A percentile compares a stretch with the other conserved stretches of the same genome.
Evolutionary conservation across 2,797 vertebrate species (phyloP).

Genomic region (Catamblyrhynchus diadema): DNA sequence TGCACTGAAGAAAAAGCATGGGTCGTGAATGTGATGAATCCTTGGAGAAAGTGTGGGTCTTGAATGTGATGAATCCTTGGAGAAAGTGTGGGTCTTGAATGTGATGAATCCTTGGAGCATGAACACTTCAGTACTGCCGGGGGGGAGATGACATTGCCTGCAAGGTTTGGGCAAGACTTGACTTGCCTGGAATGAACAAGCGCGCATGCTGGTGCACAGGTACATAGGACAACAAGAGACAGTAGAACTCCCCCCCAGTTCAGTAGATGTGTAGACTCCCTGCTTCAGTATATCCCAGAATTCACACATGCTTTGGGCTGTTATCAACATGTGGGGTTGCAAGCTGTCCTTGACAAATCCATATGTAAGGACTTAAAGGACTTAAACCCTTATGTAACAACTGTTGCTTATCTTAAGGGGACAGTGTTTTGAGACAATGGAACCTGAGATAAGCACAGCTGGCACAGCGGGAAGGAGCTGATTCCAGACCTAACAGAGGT

Average conservation of each 20-base stretch:
- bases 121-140: neutral
- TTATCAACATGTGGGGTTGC: rapidly evolving
- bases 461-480: neutral
- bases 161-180: neutral
- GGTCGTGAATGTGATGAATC: neutral
- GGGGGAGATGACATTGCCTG: neutral
- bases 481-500: neutral
- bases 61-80: neutral
- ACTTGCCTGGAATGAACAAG: neutral
- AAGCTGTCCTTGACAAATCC: neutral
- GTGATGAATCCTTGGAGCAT: neutral
- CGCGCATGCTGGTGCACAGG: neutral
- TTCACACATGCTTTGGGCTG: neutral
- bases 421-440: neutral
- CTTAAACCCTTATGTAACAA: neutral
- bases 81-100: neutral
- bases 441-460: neutral
- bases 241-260: neutral
- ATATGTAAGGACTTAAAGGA: neutral
- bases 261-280: neutral
- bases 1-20: neutral
- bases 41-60: neutral
- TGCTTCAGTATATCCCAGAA: neutral
- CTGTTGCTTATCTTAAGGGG: neutral
- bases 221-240: neutral